Evolutionary conservation across 37 sponge, comb jelly and placozoan genomes (phyloP).

Genomic region (Ianthella basta): DNA sequence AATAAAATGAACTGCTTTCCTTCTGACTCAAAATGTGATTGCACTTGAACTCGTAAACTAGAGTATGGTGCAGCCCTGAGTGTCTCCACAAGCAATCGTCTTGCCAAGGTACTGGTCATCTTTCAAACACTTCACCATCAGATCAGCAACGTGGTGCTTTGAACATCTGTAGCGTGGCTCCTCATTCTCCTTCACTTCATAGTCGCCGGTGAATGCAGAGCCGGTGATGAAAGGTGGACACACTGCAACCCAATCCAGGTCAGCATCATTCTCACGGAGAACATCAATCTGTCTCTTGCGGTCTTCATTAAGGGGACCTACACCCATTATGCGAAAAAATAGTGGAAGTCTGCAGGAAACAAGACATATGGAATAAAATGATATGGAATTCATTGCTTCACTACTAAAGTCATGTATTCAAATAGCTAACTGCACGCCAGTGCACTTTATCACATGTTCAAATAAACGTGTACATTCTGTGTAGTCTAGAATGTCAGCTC

Average conservation of each 20-base stretch:
- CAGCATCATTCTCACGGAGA: background rate
- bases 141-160: conserved; percentile 2
- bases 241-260: conserved; percentile 7
- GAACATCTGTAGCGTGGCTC: background rate
- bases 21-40: no score
- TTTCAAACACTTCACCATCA: conserved; percentile 11
- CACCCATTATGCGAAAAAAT: background rate
- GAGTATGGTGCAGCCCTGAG: no score
- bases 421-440: no score
- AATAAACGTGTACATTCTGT: no score
- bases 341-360: background rate
- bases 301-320: background rate
- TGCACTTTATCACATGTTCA: no score
- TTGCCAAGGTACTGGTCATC: background rate
- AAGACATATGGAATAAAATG: no score
- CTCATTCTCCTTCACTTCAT: conserved; percentile 4
- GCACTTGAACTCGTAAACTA: no score
- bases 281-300: conserved; percentile 3
- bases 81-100: background rate
- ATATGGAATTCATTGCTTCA: no score
- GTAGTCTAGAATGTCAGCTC: no score
- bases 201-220: conserved; percentile 12
- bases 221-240: background rate
- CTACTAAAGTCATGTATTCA: no score
- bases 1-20: no score